A percentile compares a stretch with the other conserved stretches of the same genome.
phyloP scores from a whole-genome alignment of 2,113 vertebrate species.

The Mormyrus lacerda region DNA sequence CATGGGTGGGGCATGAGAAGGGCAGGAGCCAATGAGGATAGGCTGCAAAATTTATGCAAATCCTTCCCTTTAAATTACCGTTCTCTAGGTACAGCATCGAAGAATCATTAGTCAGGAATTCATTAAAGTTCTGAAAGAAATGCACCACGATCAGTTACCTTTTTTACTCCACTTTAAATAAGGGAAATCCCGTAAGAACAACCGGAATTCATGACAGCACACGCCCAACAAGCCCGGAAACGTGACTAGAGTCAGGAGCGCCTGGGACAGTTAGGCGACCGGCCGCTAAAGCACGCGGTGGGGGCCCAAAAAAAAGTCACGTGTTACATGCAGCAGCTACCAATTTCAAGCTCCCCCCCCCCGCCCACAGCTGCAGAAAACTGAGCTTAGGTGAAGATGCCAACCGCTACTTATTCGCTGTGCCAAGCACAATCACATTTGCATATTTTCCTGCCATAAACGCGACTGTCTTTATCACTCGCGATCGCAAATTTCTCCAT shows the following conservation, averaged over 20 bases:
- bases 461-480: slow-evolving; percentile 29
- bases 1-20: neutral
- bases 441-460: slow-evolving; percentile 39
- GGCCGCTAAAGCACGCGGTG: neutral
- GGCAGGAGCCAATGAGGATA: neutral
- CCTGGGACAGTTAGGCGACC: neutral
- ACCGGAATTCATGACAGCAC: neutral
- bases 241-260: neutral
- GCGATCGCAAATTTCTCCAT: slow-evolving; percentile 52
- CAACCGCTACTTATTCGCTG: neutral
- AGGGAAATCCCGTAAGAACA: neutral
- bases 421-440: slow-evolving; percentile 31
- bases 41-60: neutral
- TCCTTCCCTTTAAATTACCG: neutral
- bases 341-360: too few species aligned
- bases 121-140: neutral
- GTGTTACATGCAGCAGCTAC: neutral
- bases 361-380: neutral
- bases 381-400: neutral
- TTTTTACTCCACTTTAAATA: neutral
- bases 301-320: neutral
- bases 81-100: neutral
- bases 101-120: neutral
- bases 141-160: neutral
- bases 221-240: neutral